Percentiles rank a stretch among this genome's conserved stretches.
phyloP scores from a whole-genome alignment of 1,140 invertebrate species.

The Bombus confusus region DNA sequence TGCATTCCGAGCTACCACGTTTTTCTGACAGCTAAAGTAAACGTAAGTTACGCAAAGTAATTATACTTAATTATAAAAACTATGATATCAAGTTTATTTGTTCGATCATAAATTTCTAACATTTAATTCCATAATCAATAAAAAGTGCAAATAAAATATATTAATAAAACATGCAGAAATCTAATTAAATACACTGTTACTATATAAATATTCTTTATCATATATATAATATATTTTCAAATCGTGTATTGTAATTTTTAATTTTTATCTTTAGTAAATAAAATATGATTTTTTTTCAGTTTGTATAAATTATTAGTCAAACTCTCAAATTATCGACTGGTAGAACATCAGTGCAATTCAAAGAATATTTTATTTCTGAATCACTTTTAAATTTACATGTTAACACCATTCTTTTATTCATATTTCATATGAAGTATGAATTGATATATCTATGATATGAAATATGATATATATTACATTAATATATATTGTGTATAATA shows the following conservation, averaged over 20 bases:
- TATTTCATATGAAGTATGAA: background rate
- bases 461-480: no score
- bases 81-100: background rate
- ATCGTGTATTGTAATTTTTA: background rate
- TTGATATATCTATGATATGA: no score
- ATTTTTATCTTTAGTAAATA: background rate
- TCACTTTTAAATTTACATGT: background rate
- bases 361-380: background rate
- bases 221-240: background rate
- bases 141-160: background rate
- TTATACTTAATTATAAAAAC: background rate
- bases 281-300: background rate
- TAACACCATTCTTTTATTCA: background rate
- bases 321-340: background rate
- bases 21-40: background rate
- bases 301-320: background rate
- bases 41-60: background rate
- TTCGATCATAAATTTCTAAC: no score
- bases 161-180: background rate
- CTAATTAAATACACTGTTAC: background rate
- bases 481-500: no score
- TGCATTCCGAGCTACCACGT: background rate
- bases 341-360: background rate
- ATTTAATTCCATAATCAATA: background rate
- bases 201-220: background rate